Percentiles rank a stretch among this genome's conserved stretches.
phyloP scores from a whole-genome alignment of 2,113 vertebrate species.

The Corynorhinus townsendii region DNA sequence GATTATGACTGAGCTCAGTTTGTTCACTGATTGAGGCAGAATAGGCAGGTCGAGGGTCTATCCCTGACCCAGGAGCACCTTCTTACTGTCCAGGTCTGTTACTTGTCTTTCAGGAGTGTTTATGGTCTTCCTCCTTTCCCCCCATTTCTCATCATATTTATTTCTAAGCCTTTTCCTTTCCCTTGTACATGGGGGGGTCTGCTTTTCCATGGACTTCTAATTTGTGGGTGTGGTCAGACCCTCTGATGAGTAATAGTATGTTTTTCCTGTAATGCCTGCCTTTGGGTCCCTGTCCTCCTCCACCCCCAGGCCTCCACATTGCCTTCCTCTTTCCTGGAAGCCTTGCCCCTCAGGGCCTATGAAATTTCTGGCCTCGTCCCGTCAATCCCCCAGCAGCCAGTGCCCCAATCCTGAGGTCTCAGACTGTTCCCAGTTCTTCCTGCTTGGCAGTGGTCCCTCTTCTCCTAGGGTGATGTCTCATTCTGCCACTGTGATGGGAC shows the following conservation, averaged over 20 bases:
- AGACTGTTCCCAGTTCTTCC: neutral
- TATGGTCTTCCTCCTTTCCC: neutral
- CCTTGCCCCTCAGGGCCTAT: too few relatives aligned
- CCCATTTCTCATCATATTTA: neutral
- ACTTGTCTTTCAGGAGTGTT: neutral
- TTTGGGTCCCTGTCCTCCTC: neutral
- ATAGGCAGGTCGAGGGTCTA: neutral
- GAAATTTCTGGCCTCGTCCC: neutral
- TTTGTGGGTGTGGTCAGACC: neutral
- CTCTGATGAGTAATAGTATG: neutral
- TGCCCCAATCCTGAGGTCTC: neutral
- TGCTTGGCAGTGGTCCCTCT: neutral
- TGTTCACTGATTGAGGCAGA: neutral
- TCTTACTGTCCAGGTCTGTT: neutral
- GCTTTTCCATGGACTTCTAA: neutral
- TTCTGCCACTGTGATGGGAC: neutral
- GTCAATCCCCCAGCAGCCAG: neutral
- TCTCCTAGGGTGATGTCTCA: neutral
- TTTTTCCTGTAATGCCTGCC: neutral
- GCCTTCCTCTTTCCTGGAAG: neutral
- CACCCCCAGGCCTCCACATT: rapidly evolving
- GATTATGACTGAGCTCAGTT: neutral
- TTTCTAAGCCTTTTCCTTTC: neutral
- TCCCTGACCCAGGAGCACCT: neutral
- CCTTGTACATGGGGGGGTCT: neutral